Evolutionary conservation across 2,888 invertebrate genomes (phyloP), one percentile per base, ranked within the genome.

Genomic region (Drosophila diplacantha): DNA sequence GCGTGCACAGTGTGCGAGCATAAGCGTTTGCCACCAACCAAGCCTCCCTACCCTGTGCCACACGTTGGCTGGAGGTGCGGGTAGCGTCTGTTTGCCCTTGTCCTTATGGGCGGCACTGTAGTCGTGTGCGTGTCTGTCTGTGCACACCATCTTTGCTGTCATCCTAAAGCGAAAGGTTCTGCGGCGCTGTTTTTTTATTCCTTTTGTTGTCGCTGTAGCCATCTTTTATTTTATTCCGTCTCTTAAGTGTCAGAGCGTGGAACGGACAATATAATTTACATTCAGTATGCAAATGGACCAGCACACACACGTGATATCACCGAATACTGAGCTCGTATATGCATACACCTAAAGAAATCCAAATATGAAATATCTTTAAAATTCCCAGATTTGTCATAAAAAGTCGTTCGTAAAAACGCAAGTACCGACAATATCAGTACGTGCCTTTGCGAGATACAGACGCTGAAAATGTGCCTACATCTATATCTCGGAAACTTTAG

Each of bases 161-260:
- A 44, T 43, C 50, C 67, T 41, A 57, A 65, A 65, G 59, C 60
- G 49, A 43, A 35, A 55, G 46, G 46, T 32, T 32, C 52, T 32
- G 18, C 5, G 38, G 34, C 52, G 49, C 29, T 53, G 53, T 50
- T 59, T 69, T 69, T 80, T 66, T 59, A 67, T 72, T 78, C 60
- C 59, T 64, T 75, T 73, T 75, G 77, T 72, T 72, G 71, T 69
- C 73, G 67, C 66, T 56, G 71, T 51, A 66, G 72, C 69, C 71
- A 74, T 81, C 73, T 81, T 80, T 80, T 81, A 81, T 75, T 79
- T 79, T 68, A 79, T 81, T 79, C 71, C 77, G 77, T 75, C 79
- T 80, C 71, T 77, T 75, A 81, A 80, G 79, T 81, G 79, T 81
- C 79, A 75, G 73, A 74, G 72, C 79, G 72, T 79, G 80, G 75